Conservation (phyloP, 2,797 vertebrate genomes). For the Remorina albescens region DNA sequence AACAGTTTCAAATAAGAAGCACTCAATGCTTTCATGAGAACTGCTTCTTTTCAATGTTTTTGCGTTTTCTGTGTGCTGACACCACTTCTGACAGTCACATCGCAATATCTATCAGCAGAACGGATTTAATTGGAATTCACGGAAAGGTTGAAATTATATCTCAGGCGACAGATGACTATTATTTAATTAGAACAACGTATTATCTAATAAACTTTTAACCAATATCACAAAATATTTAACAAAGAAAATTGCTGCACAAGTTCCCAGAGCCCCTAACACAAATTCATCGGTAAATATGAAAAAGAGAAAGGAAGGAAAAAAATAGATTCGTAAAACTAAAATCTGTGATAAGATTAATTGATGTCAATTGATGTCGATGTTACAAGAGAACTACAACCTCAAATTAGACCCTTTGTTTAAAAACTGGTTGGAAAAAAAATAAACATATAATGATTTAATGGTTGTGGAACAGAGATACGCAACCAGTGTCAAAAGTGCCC, state of each 20-base stretch:
- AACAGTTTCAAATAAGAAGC: background rate
- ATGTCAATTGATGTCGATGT: background rate
- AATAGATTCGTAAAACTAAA: background rate
- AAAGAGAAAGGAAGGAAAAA: background rate
- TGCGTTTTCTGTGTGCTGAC: background rate
- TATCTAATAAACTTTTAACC: background rate
- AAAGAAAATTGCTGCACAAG: background rate
- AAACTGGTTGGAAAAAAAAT: slow-evolving; percentile 20
- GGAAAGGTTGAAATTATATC: slow-evolving; percentile 4
- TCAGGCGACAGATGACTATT: background rate
- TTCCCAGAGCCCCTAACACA: background rate
- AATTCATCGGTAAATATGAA: background rate
- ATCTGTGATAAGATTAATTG: background rate
- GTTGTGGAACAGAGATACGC: slow-evolving; percentile 45
- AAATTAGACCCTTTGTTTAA: slow-evolving; percentile 31
- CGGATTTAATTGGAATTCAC: background rate
- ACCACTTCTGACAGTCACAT: background rate
- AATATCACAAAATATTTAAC: background rate
- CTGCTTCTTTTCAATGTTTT: background rate
- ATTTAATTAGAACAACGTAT: background rate
- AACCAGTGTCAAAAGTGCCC: slow-evolving; percentile 37
- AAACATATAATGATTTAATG: slow-evolving; percentile 43
- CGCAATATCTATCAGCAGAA: background rate
- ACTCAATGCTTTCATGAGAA: background rate
- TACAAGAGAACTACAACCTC: slow-evolving; percentile 11